phyloP scores from a whole-genome alignment of 1,140 invertebrate genomes.

The Teleogryllus occipitalis region DNA sequence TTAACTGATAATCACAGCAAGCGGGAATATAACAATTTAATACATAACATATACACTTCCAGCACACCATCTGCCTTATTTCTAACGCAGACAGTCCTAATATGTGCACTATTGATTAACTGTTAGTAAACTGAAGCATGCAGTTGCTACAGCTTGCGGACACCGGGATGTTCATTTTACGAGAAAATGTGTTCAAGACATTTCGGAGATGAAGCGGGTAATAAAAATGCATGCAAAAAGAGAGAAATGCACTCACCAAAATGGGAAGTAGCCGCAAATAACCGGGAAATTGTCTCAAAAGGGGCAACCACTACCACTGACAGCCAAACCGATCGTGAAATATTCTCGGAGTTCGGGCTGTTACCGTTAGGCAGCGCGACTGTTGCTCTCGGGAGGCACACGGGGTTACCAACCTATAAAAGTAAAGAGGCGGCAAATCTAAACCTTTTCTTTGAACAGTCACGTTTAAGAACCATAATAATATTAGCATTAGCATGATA shows the following conservation, averaged over 20 bases:
- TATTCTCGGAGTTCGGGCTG: background rate
- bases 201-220: background rate
- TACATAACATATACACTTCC: background rate
- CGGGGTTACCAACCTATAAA: background rate
- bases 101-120: constrained; percentile 1
- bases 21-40: background rate
- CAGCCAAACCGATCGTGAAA: background rate
- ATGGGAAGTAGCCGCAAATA: background rate
- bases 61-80: background rate
- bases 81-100: background rate
- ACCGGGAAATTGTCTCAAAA: background rate
- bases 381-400: background rate
- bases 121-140: constrained; percentile 4
- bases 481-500: no score
- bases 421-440: background rate
- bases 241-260: background rate
- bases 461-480: background rate
- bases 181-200: background rate
- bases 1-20: no score
- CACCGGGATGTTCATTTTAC: background rate
- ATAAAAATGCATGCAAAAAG: background rate
- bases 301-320: background rate
- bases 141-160: background rate
- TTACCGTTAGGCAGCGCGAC: background rate
- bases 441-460: background rate